Evolutionary conservation across 2,888 invertebrate species (phyloP).

Genomic region (Aleiodes alternator): DNA sequence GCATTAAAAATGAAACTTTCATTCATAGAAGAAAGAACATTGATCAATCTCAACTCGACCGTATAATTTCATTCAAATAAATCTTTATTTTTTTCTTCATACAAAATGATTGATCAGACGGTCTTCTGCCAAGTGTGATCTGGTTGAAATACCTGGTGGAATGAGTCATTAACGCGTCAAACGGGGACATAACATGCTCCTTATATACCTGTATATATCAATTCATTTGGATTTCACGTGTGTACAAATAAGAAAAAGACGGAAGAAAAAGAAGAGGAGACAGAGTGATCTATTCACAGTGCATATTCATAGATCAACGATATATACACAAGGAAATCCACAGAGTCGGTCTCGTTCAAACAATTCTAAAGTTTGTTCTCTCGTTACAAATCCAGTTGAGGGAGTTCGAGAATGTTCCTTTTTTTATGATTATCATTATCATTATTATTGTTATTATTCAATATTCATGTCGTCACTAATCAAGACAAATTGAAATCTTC

Average conservation of each 20-base stretch:
- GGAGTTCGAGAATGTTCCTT: conserved; percentile 30
- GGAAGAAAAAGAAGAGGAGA: conserved; percentile 23
- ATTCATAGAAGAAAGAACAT: too few relatives aligned
- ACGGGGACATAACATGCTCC: conserved; percentile 37
- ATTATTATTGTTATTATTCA: conserved; percentile 55
- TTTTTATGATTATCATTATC: conserved; percentile 54
- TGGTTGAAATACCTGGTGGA: conserved; percentile 16
- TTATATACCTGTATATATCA: conserved; percentile 36
- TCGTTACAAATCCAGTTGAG: conserved; percentile 26
- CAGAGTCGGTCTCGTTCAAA: conserved; percentile 29
- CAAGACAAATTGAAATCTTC: conserved; percentile 72
- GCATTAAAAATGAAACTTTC: too few relatives aligned
- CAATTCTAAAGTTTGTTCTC: conserved; percentile 5
- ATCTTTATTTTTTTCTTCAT: background rate
- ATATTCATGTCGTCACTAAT: conserved; percentile 71
- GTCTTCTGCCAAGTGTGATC: conserved; percentile 16
- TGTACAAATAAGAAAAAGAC: conserved; percentile 9
- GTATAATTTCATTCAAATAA: too few relatives aligned
- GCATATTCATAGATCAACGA: conserved; percentile 43
- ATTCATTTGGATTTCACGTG: conserved; percentile 17
- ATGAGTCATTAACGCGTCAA: conserved; percentile 29
- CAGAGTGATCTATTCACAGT: conserved; percentile 45
- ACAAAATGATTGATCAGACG: conserved; percentile 11
- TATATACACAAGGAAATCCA: conserved; percentile 32
- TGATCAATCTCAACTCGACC: too few relatives aligned